Evolutionary conservation across 2,797 vertebrate genomes (phyloP).

Genomic region (Acrocephalus scirpaceus): DNA sequence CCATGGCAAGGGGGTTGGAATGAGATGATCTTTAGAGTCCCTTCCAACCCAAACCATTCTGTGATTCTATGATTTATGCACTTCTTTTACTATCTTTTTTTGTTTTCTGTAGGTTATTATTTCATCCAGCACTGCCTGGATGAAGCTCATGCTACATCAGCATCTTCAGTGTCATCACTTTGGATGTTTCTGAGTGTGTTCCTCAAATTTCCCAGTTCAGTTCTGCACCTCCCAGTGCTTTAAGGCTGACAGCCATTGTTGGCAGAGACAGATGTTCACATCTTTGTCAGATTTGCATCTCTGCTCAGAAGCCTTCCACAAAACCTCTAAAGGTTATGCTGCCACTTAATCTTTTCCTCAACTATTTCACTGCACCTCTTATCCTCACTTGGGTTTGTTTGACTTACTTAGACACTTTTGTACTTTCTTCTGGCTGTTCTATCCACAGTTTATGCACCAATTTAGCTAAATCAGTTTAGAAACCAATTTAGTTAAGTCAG

Average conservation of each 20-base stretch:
- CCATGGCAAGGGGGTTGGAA: not conserved
- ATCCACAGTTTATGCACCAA: not conserved
- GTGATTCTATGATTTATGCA: not conserved
- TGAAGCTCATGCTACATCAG: not conserved
- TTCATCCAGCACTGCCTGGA: not conserved
- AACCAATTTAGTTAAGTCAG: constrained; percentile 52
- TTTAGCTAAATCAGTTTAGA: constrained; percentile 54
- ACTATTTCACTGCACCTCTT: not conserved
- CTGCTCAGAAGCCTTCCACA: not conserved
- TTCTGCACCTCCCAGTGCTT: not conserved
- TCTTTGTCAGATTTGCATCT: not conserved
- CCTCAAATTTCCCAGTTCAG: not conserved
- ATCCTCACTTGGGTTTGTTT: not conserved
- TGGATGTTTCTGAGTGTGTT: not conserved
- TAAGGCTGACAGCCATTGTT: not conserved
- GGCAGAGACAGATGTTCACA: not conserved
- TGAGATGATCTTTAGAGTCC: not conserved
- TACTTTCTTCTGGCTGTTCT: constrained; percentile 16
- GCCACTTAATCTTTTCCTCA: not conserved
- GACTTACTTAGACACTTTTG: not conserved
- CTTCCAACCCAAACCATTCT: not conserved
- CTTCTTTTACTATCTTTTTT: not conserved
- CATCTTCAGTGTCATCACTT: not conserved
- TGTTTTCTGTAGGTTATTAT: not conserved
- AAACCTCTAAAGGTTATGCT: not conserved